phyloP scores from a whole-genome alignment of 2,113 vertebrate genomes.

The Myotis davidii region DNA sequence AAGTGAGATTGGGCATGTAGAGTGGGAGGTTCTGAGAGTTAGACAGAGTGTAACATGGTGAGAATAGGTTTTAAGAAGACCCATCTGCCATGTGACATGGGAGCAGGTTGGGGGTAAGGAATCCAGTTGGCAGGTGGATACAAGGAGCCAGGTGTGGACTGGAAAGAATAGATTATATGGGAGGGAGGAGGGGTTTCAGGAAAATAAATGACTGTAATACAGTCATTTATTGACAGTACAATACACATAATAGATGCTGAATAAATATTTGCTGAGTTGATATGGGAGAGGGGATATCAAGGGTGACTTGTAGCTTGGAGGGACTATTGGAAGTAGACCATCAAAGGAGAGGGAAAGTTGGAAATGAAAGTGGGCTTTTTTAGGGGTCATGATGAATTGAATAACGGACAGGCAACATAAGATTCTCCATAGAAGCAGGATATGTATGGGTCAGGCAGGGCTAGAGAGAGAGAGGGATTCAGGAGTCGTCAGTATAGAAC shows the following conservation, averaged over 20 bases:
- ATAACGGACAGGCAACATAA: neutral
- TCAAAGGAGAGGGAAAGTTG: neutral
- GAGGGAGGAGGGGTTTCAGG: neutral
- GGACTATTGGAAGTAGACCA: neutral
- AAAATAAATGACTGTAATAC: neutral
- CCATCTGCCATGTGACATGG: neutral
- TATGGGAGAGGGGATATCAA: neutral
- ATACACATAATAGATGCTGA: neutral
- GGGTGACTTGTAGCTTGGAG: neutral
- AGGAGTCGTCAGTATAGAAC: neutral
- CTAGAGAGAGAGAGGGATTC: neutral
- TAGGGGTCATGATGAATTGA: neutral
- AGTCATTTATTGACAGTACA: neutral
- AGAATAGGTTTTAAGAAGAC: neutral
- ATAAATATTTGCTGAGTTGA: constrained; percentile 50
- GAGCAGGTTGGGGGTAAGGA: neutral
- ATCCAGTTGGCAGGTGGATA: neutral
- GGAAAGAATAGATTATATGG: neutral
- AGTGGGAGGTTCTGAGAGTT: neutral
- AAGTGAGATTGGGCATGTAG: neutral
- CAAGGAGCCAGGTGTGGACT: neutral
- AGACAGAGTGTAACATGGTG: neutral
- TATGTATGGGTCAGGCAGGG: neutral
- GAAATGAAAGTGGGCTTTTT: neutral
- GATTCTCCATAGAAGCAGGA: neutral